Percentiles rank a stretch among this genome's conserved stretches.
These are phyloP conservation scores for Zaprionus capensis DNA, from an alignment of 1,140 invertebrate species.

Conservation along the genomic window DNA sequence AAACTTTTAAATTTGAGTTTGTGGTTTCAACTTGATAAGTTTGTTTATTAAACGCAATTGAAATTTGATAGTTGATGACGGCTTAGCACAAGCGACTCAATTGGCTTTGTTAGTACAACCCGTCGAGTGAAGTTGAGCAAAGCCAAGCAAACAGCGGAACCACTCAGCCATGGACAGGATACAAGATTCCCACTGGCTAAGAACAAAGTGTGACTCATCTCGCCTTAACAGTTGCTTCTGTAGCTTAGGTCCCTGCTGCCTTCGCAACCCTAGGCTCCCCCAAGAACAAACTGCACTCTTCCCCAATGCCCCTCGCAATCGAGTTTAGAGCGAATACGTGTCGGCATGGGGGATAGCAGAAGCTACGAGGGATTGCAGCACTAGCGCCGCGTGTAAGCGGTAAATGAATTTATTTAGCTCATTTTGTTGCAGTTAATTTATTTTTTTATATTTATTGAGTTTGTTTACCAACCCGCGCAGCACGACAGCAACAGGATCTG, in stretches of 20 bases:
- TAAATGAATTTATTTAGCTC: slow-evolving; percentile 78
- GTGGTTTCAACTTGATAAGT: background rate
- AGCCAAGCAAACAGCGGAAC: slow-evolving; percentile 19
- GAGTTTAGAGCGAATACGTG: slow-evolving; percentile 47
- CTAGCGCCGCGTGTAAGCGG: slow-evolving; percentile 60
- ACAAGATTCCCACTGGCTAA: background rate
- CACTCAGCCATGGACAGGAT: slow-evolving; percentile 17
- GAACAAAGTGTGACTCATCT: slow-evolving; percentile 22
- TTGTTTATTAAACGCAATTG: slow-evolving; percentile 23
- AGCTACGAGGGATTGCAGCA: slow-evolving; percentile 24
- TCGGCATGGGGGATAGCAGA: background rate
- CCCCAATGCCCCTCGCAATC: slow-evolving; percentile 33
- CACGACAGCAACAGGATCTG: background rate
- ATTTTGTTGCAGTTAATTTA: slow-evolving; percentile 71
- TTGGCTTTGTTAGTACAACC: slow-evolving; percentile 24
- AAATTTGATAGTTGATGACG: slow-evolving; percentile 18
- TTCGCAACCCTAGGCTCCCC: slow-evolving; percentile 23
- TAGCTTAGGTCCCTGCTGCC: background rate
- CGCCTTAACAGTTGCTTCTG: slow-evolving; percentile 6
- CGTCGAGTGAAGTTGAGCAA: slow-evolving; percentile 13
- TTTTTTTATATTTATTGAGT: slow-evolving; percentile 74
- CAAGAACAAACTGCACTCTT: slow-evolving; percentile 17
- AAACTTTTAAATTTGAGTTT: background rate
- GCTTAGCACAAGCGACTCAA: slow-evolving; percentile 10
- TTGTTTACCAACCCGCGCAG: slow-evolving; percentile 34